Conservation (phyloP, 2,797 vertebrate species). For the Diplodus puntazzo region DNA sequence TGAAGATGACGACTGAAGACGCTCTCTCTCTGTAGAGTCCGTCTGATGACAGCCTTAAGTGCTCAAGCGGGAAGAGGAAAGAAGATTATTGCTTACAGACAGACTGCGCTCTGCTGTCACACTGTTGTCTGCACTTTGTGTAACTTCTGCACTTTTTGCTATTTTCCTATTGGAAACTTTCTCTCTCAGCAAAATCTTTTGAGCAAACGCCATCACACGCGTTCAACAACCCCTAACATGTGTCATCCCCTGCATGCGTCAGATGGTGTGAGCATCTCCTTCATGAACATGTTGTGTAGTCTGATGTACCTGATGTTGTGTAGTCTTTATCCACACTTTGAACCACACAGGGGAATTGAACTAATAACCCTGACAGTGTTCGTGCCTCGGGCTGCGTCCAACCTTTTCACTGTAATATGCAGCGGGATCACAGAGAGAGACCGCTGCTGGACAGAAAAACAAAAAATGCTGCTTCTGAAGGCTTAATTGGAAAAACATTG, state of each 20-base stretch:
- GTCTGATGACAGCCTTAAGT: constrained; percentile 15
- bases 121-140: constrained; percentile 14
- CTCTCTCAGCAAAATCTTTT: neutral
- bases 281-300: too few species aligned
- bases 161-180: constrained; percentile 6
- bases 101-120: constrained; percentile 3
- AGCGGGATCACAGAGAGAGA: neutral
- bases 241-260: too few species aligned
- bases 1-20: neutral
- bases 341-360: neutral
- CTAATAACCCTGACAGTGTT: neutral
- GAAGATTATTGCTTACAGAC: constrained; percentile 24
- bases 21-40: neutral
- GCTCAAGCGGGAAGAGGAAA: constrained; percentile 10
- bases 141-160: constrained; percentile 9
- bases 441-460: too few species aligned
- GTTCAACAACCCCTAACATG: neutral
- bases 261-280: neutral
- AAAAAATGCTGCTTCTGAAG: neutral
- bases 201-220: neutral
- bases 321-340: neutral
- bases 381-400: neutral
- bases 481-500: neutral
- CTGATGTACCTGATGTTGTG: too few species aligned
- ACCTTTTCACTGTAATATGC: neutral